Conservation (phyloP, 1,140 invertebrate species). For the Melipona quadrifasciata region DNA sequence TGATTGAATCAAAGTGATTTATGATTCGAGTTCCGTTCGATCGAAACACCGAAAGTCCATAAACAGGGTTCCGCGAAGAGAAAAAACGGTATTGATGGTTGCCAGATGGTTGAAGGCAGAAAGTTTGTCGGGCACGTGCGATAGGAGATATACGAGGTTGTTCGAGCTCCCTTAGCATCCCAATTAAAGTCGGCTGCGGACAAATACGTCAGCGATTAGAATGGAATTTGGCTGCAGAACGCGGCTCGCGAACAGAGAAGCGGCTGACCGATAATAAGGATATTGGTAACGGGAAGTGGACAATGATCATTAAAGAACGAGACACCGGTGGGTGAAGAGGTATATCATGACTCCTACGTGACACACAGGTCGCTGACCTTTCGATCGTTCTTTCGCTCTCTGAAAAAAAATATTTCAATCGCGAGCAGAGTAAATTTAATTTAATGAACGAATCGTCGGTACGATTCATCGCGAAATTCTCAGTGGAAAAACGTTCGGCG, state of each 20-base stretch:
- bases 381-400: constrained; percentile 22
- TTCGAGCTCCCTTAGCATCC: not conserved
- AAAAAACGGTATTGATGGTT: not conserved
- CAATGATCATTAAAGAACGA: constrained; percentile 68
- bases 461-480: not conserved
- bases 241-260: constrained; percentile 46
- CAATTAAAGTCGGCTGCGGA: constrained; percentile 38
- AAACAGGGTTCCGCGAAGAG: not conserved
- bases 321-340: constrained; percentile 60
- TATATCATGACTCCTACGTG: constrained; percentile 55
- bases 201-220: constrained; percentile 40
- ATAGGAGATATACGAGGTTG: constrained; percentile 27
- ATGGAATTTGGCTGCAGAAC: constrained; percentile 33
- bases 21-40: not conserved
- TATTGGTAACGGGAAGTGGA: constrained; percentile 71
- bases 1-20: not conserved
- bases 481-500: no score
- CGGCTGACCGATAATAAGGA: constrained; percentile 69
- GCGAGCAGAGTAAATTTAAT: not conserved
- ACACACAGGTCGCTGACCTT: constrained; percentile 55
- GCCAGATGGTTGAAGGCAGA: not conserved
- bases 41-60: not conserved
- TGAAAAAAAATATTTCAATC: not conserved
- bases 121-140: not conserved
- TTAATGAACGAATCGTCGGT: not conserved